Evolutionary conservation across 2,888 invertebrate genomes (phyloP).

Genomic region (Harpagoxenus sublaevis): DNA sequence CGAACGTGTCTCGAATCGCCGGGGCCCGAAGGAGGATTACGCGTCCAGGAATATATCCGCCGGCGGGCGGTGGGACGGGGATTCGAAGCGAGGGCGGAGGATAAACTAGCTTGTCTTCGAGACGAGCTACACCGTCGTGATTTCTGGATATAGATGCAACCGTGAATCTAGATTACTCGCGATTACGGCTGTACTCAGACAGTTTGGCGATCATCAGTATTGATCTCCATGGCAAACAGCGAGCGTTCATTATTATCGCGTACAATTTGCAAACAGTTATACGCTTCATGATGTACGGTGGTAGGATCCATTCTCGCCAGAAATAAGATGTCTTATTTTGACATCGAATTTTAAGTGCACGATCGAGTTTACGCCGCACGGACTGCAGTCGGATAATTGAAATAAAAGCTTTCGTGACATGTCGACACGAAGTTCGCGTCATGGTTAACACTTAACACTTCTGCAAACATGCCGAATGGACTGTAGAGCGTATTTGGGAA

Average conservation of each 20-base stretch:
- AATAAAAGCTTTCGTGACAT: conserved; percentile 12
- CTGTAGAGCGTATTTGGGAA: conserved; percentile 32
- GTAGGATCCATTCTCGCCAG: neutral
- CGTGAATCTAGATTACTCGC: conserved; percentile 46
- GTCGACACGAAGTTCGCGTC: conserved; percentile 30
- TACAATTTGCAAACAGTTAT: neutral
- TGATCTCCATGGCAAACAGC: neutral
- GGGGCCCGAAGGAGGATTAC: conserved; percentile 65
- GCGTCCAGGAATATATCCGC: conserved; percentile 61
- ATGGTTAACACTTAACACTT: conserved; percentile 34
- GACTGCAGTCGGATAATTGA: neutral
- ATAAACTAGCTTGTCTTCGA: conserved; percentile 45
- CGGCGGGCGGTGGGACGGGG: neutral
- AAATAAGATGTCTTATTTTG: neutral
- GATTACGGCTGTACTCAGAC: conserved; percentile 29
- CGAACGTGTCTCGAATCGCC: conserved; percentile 72
- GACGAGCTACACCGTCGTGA: conserved; percentile 37
- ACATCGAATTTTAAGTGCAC: neutral
- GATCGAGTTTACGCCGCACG: neutral
- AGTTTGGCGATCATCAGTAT: conserved; percentile 24
- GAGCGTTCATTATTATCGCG: conserved; percentile 15
- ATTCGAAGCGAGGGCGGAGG: neutral
- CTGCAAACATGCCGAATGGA: conserved; percentile 25
- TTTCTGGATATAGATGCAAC: conserved; percentile 45
- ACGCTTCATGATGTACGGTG: neutral